Conservation (phyloP, 2,888 invertebrate species). For the Fragum whitleyi region DNA sequence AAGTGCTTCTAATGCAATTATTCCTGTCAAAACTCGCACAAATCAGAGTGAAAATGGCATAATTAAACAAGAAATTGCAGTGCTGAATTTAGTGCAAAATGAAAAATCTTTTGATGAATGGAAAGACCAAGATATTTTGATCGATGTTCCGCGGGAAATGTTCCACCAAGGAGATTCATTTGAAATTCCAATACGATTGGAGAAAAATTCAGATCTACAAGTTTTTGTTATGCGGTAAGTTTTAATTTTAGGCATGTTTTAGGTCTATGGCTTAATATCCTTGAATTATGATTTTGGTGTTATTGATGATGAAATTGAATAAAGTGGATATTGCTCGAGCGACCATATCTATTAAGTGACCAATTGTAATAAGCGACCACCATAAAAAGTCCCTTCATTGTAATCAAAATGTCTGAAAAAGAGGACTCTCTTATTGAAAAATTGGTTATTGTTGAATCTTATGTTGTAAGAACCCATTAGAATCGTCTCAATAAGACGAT, state of each 20-base stretch:
- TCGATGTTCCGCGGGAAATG: conserved; percentile 94
- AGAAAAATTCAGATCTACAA: conserved; percentile 86
- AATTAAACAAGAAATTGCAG: conserved; percentile 68
- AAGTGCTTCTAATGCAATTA: conserved; percentile 78
- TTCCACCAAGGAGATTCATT: conserved; percentile 95
- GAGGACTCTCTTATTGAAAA: no score
- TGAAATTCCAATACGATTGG: conserved; percentile 95
- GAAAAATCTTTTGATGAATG: conserved; percentile 90
- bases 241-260: neutral
- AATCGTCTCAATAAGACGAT: no score
- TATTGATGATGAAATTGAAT: no score
- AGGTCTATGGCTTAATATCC: no score
- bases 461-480: no score
- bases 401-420: no score
- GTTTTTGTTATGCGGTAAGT: conserved; percentile 94
- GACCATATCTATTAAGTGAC: no score
- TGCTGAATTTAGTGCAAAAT: conserved; percentile 67
- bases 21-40: conserved; percentile 68
- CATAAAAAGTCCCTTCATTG: no score
- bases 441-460: no score
- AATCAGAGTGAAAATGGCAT: conserved; percentile 60
- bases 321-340: no score
- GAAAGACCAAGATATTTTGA: conserved; percentile 93
- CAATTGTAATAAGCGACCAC: no score
- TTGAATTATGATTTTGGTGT: no score